Conservation (phyloP, 1,140 invertebrate species). For the Matsumurasca onukii region DNA sequence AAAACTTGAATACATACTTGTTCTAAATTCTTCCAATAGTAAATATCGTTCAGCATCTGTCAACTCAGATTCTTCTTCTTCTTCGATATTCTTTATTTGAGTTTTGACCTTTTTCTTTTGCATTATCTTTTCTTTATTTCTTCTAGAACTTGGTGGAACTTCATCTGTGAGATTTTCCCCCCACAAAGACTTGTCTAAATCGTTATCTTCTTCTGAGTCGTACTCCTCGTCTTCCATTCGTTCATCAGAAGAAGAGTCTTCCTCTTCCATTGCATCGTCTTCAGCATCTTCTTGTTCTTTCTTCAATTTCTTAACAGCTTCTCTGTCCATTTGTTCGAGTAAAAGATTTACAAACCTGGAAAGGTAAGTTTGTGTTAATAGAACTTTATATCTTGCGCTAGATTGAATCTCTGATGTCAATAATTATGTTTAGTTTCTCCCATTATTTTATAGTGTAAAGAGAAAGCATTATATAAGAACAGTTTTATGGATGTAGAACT, state of each 20-base stretch:
- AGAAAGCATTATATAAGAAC: no score
- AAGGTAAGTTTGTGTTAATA: no score
- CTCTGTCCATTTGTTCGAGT: constrained; percentile 66
- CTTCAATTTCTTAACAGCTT: constrained; percentile 61
- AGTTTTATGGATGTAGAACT: no score
- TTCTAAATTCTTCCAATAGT: constrained; percentile 80
- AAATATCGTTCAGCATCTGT: constrained; percentile 51
- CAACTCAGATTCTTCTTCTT: constrained; percentile 26
- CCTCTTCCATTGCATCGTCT: constrained; percentile 51
- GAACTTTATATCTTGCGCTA: no score
- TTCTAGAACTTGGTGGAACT: neutral
- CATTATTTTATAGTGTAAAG: no score
- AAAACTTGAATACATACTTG: constrained; percentile 86
- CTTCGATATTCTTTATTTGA: no score
- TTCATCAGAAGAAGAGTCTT: constrained; percentile 41
- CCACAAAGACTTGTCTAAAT: constrained; percentile 20
- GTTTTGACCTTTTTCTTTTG: constrained; percentile 2
- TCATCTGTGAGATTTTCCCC: constrained; percentile 2
- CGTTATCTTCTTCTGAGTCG: constrained; percentile 27
- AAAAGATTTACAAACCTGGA: constrained; percentile 58
- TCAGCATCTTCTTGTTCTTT: constrained; percentile 63
- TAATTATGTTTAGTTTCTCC: constrained; percentile 26
- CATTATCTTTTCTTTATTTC: neutral
- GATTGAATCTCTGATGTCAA: neutral
- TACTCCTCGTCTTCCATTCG: constrained; percentile 31